These are phyloP conservation scores for Danio rerio DNA, from an alignment of 2,113 vertebrate species.

Conservation along the genomic window GRCz12tu NC_133186.1:19931001-19931500, in stretches of 20 bases:
- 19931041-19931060: not conserved
- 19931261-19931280: conserved; percentile 92
- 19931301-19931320: conserved; percentile 92
- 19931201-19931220: not conserved
- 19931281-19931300: conserved; percentile 85
- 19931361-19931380: not conserved
- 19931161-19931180: not conserved
- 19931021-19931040: not conserved
- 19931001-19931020: not conserved
- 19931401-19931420: not conserved
- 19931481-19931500: conserved; percentile 91
- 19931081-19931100: not conserved
- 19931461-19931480: conserved; percentile 95
- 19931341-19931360: conserved; percentile 83
- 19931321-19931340: conserved; percentile 91
- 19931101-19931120: not conserved
- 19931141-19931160: not conserved
- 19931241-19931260: not conserved
- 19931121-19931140: not conserved
- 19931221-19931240: too few relatives aligned
- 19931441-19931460: conserved; percentile 93
- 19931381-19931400: conserved; percentile 32
- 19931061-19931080: not conserved
- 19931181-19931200: not conserved
- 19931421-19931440: conserved; percentile 86